Percentiles rank a stretch among this genome's conserved stretches.
Evolutionary conservation across 2,113 vertebrate genomes (phyloP).

Genomic region (Amblyopsis rosae): DNA sequence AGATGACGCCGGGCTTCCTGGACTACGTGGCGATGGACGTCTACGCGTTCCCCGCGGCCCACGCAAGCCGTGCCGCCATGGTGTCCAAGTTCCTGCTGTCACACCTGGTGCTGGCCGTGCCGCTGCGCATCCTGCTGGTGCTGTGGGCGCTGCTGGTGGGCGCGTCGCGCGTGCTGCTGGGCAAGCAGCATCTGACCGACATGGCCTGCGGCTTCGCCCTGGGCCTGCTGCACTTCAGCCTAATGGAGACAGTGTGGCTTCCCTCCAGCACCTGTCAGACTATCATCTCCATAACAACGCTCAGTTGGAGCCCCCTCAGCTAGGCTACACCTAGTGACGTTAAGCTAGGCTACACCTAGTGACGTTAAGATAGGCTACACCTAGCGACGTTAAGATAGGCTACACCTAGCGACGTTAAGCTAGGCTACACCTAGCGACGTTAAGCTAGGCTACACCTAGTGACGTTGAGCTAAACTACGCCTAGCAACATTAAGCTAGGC

Average conservation of each 20-base stretch:
- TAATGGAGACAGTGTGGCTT: constrained; percentile 95
- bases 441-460: background rate
- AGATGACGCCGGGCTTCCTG: constrained; percentile 84
- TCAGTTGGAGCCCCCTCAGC: constrained; percentile 76
- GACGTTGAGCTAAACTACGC: background rate
- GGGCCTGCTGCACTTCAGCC: constrained; percentile 89
- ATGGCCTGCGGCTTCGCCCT: constrained; percentile 89
- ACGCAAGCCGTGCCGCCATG: constrained; percentile 92
- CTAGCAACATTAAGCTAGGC: background rate
- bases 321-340: background rate
- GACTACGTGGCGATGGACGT: constrained; percentile 92
- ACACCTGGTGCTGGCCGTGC: constrained; percentile 94
- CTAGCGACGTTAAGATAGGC: constrained; percentile 2
- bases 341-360: constrained; percentile 16
- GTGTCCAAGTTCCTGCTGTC: constrained; percentile 95
- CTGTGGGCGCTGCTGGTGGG: constrained; percentile 93
- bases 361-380: constrained; percentile 7
- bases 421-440: background rate
- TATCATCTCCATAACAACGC: constrained; percentile 87
- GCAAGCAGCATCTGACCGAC: constrained; percentile 91
- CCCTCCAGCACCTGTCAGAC: constrained; percentile 92
- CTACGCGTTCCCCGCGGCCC: constrained; percentile 91
- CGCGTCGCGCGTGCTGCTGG: constrained; percentile 89
- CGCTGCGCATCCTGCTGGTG: constrained; percentile 88
- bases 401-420: background rate